Conservation (phyloP, 2,888 invertebrate species). For the Teleogryllus oceanicus region DNA sequence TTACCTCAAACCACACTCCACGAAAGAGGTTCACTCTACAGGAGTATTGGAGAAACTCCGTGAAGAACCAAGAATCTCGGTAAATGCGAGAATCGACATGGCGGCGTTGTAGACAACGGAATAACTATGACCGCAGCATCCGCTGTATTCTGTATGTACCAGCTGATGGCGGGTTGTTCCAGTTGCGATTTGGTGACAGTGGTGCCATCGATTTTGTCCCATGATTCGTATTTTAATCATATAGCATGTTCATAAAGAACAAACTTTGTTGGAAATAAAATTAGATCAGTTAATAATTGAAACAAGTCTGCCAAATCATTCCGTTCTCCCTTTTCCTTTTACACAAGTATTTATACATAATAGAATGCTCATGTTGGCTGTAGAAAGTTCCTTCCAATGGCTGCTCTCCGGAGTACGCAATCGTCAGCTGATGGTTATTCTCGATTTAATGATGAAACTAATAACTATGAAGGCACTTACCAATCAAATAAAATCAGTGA, state of each 20-base stretch:
- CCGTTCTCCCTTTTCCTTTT: not conserved
- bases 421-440: conserved; percentile 61
- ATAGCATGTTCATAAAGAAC: no score
- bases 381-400: conserved; percentile 47
- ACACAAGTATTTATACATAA: not conserved
- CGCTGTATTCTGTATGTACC: not conserved
- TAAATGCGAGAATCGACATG: not conserved
- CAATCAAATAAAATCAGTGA: conserved; percentile 61
- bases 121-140: not conserved
- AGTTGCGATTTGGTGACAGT: not conserved
- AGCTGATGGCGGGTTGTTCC: not conserved
- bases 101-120: not conserved
- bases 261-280: no score
- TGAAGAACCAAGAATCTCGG: not conserved
- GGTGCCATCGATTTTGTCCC: not conserved
- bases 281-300: no score
- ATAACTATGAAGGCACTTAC: conserved; percentile 51
- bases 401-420: conserved; percentile 56
- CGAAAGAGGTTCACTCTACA: not conserved
- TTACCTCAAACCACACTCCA: not conserved
- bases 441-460: conserved; percentile 59
- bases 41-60: no score
- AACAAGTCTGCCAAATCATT: not conserved
- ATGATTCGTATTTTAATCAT: no score
- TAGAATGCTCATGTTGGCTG: conserved; percentile 1